Evolutionary conservation across 2,797 vertebrate species (phyloP), one percentile per base, ranked within the genome.

Genomic region (Molothrus aeneus): DNA sequence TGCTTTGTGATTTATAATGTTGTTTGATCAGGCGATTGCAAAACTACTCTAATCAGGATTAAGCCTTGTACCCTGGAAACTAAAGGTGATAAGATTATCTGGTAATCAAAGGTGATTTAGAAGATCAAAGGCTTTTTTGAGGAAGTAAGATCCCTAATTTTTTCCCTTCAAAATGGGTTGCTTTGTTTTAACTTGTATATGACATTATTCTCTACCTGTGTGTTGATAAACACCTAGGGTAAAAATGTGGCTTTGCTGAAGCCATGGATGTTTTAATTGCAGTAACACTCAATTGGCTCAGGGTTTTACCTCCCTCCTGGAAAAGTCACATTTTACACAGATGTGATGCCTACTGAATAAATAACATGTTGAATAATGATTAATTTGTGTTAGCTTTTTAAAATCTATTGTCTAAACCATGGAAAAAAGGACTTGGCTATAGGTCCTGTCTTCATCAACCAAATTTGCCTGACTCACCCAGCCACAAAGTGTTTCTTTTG

Each of bases 91-190:
- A 86, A 73, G 88, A 96, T 95, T 96, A 95, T 20, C 21, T 36
- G 80, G 88, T 95, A 72, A 88, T 88, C 86, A 82, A 80, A 84
- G 57, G 73, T 94, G 94, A 90, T 96, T 94, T 90, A 88, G 87
- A 90, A 90, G 95, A 96, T 94, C 91, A 96, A 95, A 97, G 73
- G 29, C 51, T 94, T 86, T 86, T 84, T 69, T 90, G 71, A 60
- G 50, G 43, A 68, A 95, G 13, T 74, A 75, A 78, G 32, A 57
- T 65, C 50, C 38, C 45, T 86, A 79, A 69, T 88, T 90, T 86
- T 86, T 72, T 91, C 72, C 57, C 61, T 86, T 74, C 34, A 42
- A 56, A 74, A 70, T 17, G 7, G 7, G 5, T 69, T 92, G 51
- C 86, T 95, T 86, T 80, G 19, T 78, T 94, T 88, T 81, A 75